phyloP scores from a whole-genome alignment of 2,797 vertebrate genomes.

The Silurus lanzhouensis region DNA sequence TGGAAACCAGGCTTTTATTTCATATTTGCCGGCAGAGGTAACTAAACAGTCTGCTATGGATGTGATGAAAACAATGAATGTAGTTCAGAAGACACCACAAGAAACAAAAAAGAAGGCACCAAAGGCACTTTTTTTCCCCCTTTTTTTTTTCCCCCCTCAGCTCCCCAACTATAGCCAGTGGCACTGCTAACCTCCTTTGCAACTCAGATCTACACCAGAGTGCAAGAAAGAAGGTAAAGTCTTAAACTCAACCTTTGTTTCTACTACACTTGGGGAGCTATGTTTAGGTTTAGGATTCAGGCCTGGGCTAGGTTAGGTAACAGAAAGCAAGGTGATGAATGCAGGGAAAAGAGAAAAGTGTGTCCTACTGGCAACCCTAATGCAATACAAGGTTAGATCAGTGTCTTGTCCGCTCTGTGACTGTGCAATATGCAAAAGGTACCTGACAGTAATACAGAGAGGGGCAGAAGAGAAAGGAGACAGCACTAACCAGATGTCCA shows the following conservation, averaged over 20 bases:
- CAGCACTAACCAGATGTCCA: constrained; percentile 54
- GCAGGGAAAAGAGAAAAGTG: background rate
- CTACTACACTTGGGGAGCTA: background rate
- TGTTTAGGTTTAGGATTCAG: background rate
- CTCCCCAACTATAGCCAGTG: constrained; percentile 11
- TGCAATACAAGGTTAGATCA: constrained; percentile 36
- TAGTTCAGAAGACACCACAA: constrained; percentile 16
- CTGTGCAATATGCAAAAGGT: constrained; percentile 48
- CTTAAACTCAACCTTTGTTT: constrained; percentile 3
- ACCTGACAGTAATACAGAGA: constrained; percentile 48
- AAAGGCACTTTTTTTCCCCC: constrained; percentile 15
- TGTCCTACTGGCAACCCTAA: constrained; percentile 24
- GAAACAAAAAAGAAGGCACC: constrained; percentile 9
- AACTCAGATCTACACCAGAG: background rate
- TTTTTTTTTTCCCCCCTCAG: background rate
- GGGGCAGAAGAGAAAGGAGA: background rate
- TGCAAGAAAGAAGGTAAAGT: constrained; percentile 38
- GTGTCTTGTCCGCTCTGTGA: constrained; percentile 35
- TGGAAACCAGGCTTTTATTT: constrained; percentile 74
- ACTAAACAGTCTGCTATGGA: constrained; percentile 54
- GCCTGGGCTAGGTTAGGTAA: background rate
- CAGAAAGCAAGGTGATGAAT: background rate
- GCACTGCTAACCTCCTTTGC: constrained; percentile 24
- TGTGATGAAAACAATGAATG: constrained; percentile 47
- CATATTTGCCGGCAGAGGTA: constrained; percentile 62